A percentile compares a stretch with the other conserved stretches of the same genome.
These are phyloP conservation scores for Hassar affinis DNA, from an alignment of 2,113 vertebrate species.

Conservation along the genomic window DNA sequence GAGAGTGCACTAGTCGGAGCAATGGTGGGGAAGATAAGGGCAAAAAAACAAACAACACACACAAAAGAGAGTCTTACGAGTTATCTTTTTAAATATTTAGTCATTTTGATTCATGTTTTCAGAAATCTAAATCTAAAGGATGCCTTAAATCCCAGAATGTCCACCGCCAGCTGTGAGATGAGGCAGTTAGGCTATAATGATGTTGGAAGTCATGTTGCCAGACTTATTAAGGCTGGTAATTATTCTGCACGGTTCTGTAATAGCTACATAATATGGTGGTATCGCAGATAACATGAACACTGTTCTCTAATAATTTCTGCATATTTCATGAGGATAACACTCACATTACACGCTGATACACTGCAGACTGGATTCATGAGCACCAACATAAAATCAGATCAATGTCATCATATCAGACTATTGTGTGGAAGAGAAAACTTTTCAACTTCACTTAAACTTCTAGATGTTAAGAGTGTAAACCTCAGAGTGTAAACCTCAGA, in stretches of 20 bases:
- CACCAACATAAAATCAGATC: neutral
- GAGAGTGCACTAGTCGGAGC: neutral
- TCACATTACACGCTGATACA: neutral
- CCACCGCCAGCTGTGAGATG: neutral
- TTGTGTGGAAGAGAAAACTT: neutral
- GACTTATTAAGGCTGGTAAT: slow-evolving; percentile 20
- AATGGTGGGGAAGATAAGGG: too few relatives aligned
- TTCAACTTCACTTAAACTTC: neutral
- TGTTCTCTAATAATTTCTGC: neutral
- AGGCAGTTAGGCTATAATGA: slow-evolving; percentile 11
- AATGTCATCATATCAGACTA: too few relatives aligned
- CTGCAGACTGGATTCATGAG: neutral
- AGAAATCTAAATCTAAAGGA: neutral
- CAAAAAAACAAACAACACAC: too few relatives aligned
- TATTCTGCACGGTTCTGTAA: neutral
- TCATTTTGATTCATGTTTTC: neutral
- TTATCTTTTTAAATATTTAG: neutral
- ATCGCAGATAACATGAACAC: neutral
- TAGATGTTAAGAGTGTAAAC: neutral
- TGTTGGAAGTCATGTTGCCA: slow-evolving; percentile 24
- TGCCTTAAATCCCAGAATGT: neutral
- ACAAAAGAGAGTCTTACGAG: neutral
- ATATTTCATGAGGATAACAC: neutral
- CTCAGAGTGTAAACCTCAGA: too few relatives aligned
- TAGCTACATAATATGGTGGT: neutral